These are phyloP conservation scores for Alloscopus bannaensis DNA, from an alignment of 2,888 invertebrate genomes.

Conservation along the genomic window DNA sequence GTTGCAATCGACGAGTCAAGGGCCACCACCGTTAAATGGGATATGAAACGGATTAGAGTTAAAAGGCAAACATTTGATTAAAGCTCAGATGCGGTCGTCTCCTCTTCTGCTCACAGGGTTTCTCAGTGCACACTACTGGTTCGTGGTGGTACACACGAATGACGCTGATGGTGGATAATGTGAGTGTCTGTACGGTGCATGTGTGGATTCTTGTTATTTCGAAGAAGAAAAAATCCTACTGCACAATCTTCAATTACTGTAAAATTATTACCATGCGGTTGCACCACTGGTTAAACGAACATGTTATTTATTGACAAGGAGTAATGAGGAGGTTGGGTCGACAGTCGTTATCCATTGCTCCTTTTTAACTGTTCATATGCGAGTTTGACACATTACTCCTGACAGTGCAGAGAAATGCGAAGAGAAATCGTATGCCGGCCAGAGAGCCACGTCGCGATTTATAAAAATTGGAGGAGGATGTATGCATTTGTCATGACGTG, in stretches of 20 bases:
- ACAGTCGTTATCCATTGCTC: conserved; percentile 34
- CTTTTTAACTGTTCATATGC: conserved; percentile 12
- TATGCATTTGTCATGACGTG: too few relatives aligned
- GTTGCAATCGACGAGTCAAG: too few relatives aligned
- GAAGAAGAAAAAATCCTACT: not conserved
- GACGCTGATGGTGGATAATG: too few relatives aligned
- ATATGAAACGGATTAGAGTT: not conserved
- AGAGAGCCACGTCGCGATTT: too few relatives aligned
- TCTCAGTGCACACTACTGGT: too few relatives aligned
- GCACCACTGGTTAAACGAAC: conserved; percentile 10
- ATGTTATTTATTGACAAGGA: conserved; percentile 41
- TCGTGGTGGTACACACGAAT: too few relatives aligned
- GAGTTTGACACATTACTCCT: conserved; percentile 42
- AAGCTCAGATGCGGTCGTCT: conserved; percentile 2
- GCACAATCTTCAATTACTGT: conserved; percentile 23
- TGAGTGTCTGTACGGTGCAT: too few relatives aligned
- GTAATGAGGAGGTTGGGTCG: conserved; percentile 39
- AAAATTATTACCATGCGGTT: conserved; percentile 23
- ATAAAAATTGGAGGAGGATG: too few relatives aligned
- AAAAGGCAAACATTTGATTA: conserved; percentile 34
- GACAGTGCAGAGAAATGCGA: conserved; percentile 25
- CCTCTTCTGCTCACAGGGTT: too few relatives aligned
- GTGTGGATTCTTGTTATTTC: not conserved
- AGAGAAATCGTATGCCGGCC: not conserved
- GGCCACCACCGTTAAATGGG: conserved; percentile 41